Conservation (phyloP, 2,113 vertebrate species). For the Melanotaenia duboulayi region DNA sequence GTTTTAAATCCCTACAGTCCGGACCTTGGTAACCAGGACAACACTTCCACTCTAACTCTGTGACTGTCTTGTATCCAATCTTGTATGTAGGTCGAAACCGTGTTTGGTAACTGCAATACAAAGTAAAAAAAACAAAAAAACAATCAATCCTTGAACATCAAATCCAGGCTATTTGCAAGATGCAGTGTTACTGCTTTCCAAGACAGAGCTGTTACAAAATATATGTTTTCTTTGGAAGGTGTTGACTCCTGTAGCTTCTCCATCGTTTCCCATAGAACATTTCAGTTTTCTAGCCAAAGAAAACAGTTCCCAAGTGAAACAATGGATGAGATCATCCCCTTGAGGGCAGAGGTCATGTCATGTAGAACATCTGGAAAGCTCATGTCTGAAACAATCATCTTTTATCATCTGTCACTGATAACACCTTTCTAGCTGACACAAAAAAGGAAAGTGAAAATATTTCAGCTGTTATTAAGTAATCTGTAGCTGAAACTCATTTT, state of each 20-base stretch:
- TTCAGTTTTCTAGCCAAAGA: conserved; percentile 39
- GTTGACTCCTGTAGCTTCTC: conserved; percentile 10
- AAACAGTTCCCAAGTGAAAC: conserved; percentile 58
- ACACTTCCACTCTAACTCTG: conserved; percentile 95
- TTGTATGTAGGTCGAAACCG: conserved; percentile 91
- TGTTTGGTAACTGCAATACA: conserved; percentile 85
- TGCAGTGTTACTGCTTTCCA: neutral
- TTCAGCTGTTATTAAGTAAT: neutral
- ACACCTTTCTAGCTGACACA: neutral
- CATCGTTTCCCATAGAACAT: conserved; percentile 8
- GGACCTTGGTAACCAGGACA: conserved; percentile 92
- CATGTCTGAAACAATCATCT: conserved; percentile 52
- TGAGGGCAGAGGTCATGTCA: conserved; percentile 53
- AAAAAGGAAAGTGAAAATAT: neutral
- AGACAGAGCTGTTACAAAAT: neutral
- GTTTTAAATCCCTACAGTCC: conserved; percentile 90
- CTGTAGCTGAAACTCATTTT: neutral
- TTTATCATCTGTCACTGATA: conserved; percentile 44
- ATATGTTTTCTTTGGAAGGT: conserved; percentile 3
- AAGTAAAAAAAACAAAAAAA: too few species aligned
- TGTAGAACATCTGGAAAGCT: conserved; percentile 72
- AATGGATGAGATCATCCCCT: conserved; percentile 74
- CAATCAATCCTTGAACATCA: neutral
- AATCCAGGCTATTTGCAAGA: neutral
- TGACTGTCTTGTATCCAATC: conserved; percentile 90